Percentiles rank a stretch among this genome's conserved stretches.
Evolutionary conservation across 2,113 vertebrate species (phyloP).

Genomic region (Poeciliopsis turrubarensis): DNA sequence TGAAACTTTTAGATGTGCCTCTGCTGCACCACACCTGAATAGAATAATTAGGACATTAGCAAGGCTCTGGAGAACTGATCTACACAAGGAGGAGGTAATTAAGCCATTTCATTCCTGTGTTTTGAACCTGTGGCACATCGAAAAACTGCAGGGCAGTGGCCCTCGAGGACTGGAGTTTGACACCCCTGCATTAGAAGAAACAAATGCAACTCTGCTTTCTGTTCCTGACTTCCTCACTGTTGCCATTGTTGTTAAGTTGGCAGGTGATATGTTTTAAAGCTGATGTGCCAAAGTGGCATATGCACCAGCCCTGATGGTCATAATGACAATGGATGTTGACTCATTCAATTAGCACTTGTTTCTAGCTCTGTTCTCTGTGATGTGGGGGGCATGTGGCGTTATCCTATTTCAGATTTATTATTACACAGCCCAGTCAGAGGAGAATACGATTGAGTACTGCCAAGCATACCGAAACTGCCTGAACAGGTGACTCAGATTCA

Average conservation of each 20-base stretch:
- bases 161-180: no score
- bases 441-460: constrained; percentile 68
- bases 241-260: constrained; percentile 41
- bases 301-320: constrained; percentile 46
- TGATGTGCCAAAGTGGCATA: constrained; percentile 57
- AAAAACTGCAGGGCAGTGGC: no score
- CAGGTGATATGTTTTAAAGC: constrained; percentile 28
- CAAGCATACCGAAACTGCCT: constrained; percentile 50
- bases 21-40: no score
- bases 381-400: constrained; percentile 55
- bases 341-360: constrained; percentile 66
- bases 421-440: constrained; percentile 37
- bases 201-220: constrained; percentile 47
- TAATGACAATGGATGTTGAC: constrained; percentile 65
- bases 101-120: no score
- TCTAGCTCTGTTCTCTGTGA: constrained; percentile 59
- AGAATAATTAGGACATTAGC: no score
- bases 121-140: no score
- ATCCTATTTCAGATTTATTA: constrained; percentile 54
- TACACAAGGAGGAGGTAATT: no score
- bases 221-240: constrained; percentile 42
- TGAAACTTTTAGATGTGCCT: no score
- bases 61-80: no score
- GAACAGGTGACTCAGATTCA: constrained; percentile 70
- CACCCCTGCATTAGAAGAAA: constrained; percentile 26